A percentile compares a stretch with the other conserved stretches of the same genome.
phyloP scores from a whole-genome alignment of 2,797 vertebrate species.

The Mareca penelope region DNA sequence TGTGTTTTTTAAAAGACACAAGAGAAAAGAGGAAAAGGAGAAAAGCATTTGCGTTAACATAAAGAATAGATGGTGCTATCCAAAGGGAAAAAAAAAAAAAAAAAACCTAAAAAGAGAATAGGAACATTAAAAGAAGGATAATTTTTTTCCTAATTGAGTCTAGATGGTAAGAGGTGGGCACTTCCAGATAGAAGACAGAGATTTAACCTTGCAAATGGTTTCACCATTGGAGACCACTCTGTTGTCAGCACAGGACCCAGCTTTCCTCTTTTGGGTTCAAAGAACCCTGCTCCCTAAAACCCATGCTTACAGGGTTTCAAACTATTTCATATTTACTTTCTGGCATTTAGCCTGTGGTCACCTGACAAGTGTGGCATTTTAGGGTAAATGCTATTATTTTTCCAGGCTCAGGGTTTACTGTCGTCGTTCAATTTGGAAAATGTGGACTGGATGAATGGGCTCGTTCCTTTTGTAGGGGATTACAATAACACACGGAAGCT shows the following conservation, averaged over 20 bases:
- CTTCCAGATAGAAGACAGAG: neutral
- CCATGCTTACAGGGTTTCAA: neutral
- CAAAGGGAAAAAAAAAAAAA: neutral
- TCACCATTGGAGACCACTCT: neutral
- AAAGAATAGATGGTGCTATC: neutral
- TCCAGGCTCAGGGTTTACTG: constrained; percentile 72
- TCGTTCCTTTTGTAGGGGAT: constrained; percentile 85
- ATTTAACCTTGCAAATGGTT: neutral
- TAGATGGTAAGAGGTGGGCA: neutral
- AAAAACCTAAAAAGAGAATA: neutral
- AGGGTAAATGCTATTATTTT: constrained; percentile 68
- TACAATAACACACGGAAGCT: constrained; percentile 86
- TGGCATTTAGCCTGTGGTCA: constrained; percentile 46
- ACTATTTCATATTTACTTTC: constrained; percentile 1
- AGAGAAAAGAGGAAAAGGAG: neutral
- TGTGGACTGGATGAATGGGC: constrained; percentile 81
- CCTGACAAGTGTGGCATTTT: constrained; percentile 52
- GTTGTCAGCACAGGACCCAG: neutral
- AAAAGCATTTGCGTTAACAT: neutral
- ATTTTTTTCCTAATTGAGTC: neutral
- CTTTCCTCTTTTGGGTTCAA: neutral
- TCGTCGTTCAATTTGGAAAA: constrained; percentile 79
- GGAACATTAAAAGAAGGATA: neutral
- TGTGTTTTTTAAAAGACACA: neutral
- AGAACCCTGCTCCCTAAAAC: neutral